These are phyloP conservation scores for Falco biarmicus DNA, from an alignment of 2,797 vertebrate species.

Conservation along the genomic window DNA sequence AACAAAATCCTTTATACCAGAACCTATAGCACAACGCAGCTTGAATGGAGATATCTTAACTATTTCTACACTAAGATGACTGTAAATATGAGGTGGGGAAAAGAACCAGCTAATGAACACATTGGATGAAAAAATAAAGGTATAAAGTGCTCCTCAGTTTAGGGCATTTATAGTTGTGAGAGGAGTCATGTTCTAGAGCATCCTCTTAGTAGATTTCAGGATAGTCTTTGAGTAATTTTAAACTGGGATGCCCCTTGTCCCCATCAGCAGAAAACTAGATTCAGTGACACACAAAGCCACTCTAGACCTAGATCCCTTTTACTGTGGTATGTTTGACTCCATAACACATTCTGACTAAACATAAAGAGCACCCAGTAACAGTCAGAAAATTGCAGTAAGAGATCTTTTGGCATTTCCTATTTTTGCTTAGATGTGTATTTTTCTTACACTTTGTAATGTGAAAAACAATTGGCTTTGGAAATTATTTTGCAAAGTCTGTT, in stretches of 20 bases:
- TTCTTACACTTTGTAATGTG: not conserved
- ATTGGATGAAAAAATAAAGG: not conserved
- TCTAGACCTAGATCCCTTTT: not conserved
- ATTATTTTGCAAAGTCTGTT: not conserved
- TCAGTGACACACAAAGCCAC: fast-evolving
- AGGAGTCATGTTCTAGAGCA: not conserved
- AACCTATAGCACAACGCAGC: not conserved
- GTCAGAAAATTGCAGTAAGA: not conserved
- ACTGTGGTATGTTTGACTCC: not conserved
- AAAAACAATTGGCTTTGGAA: not conserved
- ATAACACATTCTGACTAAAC: not conserved
- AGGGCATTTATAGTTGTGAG: not conserved
- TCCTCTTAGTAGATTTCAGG: not conserved
- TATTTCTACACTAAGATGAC: not conserved
- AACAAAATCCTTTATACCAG: not conserved
- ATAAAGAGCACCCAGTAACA: not conserved
- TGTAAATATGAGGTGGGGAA: not conserved
- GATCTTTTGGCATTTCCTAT: not conserved
- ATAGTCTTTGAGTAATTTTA: not conserved
- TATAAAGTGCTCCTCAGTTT: not conserved
- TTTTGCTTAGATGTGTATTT: not conserved
- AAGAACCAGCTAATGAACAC: not conserved
- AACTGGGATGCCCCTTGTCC: not conserved
- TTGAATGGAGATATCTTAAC: not conserved
- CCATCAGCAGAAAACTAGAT: not conserved